Evolutionary conservation across 1,140 invertebrate species (phyloP), one percentile per base, ranked within the genome.

Genomic region (Aphidius ervi): DNA sequence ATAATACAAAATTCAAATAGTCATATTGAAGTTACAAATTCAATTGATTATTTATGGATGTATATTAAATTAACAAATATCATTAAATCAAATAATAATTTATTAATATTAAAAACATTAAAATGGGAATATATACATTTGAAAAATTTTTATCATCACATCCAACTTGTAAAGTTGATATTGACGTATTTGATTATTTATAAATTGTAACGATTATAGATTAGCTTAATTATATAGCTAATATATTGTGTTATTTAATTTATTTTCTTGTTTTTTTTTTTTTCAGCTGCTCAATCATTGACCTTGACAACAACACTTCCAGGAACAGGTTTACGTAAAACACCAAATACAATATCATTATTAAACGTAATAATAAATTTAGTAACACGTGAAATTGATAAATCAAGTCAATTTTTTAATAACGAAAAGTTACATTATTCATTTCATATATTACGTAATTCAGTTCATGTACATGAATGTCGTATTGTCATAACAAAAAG

Each of bases 1-100:
- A 76, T 75, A n/a, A 75, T 88, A 45, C 84, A 87, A 67, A 87
- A 85, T 73, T 86, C 84, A 9, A 85, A 82, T 0, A 80, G 81
- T 0, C 85, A 87, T 62, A 69, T 72, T 40, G 76, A 79, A 62
- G 85, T 86, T 23, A 72, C 68, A 16, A 77, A 81, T 46, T 78
- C 81, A 5, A 62, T 87, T 2, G 74, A 80, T 66, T 77, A 80
- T 46, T 67, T 87, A 9, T 81, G 79, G 56, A 81, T 83, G 85
- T 87, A 75, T 43, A 46, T 76, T n/a, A 75, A 71, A 56, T 65
- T 75, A 16, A 70, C 68, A 53, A 69, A 70, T 45, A 66, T 70
- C 47, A 46, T 71, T 5, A 60, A 66, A 37, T 65, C 61, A 31
- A 46, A 52, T 16, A 66, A 69, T n/a, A 63, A 71, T 45, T 65